phyloP scores from a whole-genome alignment of 2,888 invertebrate species.

The Drepana falcataria region DNA sequence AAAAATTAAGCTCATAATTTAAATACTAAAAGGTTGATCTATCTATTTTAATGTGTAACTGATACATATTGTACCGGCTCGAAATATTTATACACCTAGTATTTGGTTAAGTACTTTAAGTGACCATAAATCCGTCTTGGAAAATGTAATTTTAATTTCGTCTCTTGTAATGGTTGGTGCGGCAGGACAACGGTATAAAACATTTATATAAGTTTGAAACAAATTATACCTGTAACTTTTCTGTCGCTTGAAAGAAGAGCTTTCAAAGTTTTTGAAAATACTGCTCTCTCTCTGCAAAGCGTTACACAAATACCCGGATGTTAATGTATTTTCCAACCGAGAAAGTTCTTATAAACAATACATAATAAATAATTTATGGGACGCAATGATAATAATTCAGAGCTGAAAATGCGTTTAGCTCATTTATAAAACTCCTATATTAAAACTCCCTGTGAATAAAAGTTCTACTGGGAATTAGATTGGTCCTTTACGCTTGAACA shows the following conservation, averaged over 20 bases:
- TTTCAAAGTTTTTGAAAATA: neutral
- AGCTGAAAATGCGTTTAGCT: neutral
- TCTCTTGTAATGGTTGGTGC: slow-evolving; percentile 1
- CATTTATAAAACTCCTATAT: neutral
- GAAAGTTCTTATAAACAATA: neutral
- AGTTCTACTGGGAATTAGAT: too few species aligned
- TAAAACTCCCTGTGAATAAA: neutral
- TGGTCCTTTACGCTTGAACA: too few species aligned
- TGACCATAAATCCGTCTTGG: slow-evolving; percentile 9
- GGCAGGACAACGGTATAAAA: neutral
- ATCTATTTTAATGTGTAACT: too few species aligned
- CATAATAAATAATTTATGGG: neutral
- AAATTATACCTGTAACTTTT: neutral
- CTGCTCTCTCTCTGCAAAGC: neutral
- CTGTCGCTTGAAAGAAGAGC: neutral
- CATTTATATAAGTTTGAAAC: neutral
- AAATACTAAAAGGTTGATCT: slow-evolving; percentile 18
- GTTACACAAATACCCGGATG: neutral
- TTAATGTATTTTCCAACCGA: neutral
- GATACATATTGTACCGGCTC: too few species aligned
- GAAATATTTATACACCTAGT: too few species aligned
- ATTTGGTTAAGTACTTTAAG: slow-evolving; percentile 9
- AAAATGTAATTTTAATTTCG: slow-evolving; percentile 12
- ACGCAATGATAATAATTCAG: neutral
- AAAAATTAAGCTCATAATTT: slow-evolving; percentile 22